Base-by-base conservation (phyloP, 2,888 invertebrate species). In the Hipparchia sbordonii region DNA sequence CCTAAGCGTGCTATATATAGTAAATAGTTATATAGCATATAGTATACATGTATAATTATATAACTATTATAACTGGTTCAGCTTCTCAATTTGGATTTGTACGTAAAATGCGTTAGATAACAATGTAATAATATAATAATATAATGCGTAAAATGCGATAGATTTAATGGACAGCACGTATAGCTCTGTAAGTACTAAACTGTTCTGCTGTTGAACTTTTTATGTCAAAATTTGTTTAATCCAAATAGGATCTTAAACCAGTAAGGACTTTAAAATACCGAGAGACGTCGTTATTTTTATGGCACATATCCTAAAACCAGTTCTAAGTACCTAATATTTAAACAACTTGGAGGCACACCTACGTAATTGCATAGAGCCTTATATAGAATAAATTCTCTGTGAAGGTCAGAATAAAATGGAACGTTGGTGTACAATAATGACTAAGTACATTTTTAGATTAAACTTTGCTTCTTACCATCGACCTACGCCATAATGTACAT, bases 361-460 rank as follows among this genome's bases (percentile, higher is more conserved):
- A 72, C 73, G 48, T 60, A 69, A 66, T 51, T 72, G 65, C 23
- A 45, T 62, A 73, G 66, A 46, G 39, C 73, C 69, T 48, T 59
- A 51, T 60, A 74, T 54, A 57, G 57, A 52, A 65, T 65, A 12
- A 57, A 67, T 46, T 46, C 54, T 46, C 9, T 4, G 7, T 10
- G 72, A 74, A 74, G 72, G 74, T 66, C 51, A 46, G 2, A 45
- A 10, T 56, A 13, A 45, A 33, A 56, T 51, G 60, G 45, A 69
- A 66, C 51, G 72, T 72, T 39, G 74, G 74, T 48, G 72, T 66
- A n/a, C 54, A 10, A 8, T n/a, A 39, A 69, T 74, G 65, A 65
- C 33, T 63, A 72, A 13, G 67, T 67, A 67, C 45, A 13, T 67
- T 57, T 67, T 56, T 1, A 9, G 67, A 46, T 65, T 52, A 12